Conservation (phyloP, 2,113 vertebrate species). For the Syrmaticus mikado region DNA sequence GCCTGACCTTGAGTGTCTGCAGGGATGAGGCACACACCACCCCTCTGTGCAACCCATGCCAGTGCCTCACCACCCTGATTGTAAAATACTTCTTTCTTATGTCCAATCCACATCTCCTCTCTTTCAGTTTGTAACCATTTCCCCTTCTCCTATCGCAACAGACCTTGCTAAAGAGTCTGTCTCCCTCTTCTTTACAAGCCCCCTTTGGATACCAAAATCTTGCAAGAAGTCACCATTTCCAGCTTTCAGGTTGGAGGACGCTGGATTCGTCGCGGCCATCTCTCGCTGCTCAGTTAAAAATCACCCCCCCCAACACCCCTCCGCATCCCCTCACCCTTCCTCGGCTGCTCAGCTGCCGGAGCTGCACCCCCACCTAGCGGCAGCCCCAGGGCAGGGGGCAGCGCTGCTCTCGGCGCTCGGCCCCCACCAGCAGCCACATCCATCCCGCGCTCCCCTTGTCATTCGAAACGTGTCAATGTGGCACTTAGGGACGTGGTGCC, state of each 20-base stretch:
- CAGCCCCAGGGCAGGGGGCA: neutral
- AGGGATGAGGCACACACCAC: no score
- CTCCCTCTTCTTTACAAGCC: no score
- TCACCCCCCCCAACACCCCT: no score
- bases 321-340: neutral
- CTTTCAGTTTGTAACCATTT: no score
- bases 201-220: neutral
- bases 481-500: no score
- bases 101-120: no score
- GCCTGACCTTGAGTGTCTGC: neutral
- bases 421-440: fast-evolving
- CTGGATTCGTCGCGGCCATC: fast-evolving
- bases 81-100: no score
- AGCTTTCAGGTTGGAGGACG: fast-evolving
- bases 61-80: neutral
- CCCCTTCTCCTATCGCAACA: no score
- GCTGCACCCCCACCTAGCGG: slow-evolving; percentile 65
- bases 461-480: no score
- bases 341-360: neutral
- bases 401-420: neutral
- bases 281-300: neutral
- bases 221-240: fast-evolving
- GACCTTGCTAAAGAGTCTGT: no score
- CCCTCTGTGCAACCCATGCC: neutral
- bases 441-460: neutral